Evolutionary conservation across 1,140 invertebrate species (phyloP), one percentile per base, ranked within the genome.

Genomic region (Helicoverpa armigera): DNA sequence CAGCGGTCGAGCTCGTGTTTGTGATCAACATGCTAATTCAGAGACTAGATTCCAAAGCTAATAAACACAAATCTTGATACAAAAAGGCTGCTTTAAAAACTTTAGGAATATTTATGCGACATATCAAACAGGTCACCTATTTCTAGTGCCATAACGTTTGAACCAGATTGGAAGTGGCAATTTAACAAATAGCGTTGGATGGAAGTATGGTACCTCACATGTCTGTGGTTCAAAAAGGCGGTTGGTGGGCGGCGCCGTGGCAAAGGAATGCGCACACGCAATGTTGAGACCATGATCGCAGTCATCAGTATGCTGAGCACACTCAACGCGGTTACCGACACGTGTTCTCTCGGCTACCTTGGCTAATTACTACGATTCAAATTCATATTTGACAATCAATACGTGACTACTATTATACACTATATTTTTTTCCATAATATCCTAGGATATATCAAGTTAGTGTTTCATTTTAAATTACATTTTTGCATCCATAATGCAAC

Each of bases 221-320:
- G 50, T 69, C 60, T 18, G 16, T 74, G 60, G 54, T 81, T 76
- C 31, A 58, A 81, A 83, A 84, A 78, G 83, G 79, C 83, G 79
- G 81, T 85, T 85, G 79, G 82, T 81, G 83, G 85, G 86, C 86
- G 89, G 86, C 86, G 88, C 86, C n/a, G 80, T 54, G 79, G 63
- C 83, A 31, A 61, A 78, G 93, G 93, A 94, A 94, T 94, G 91
- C 87, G 88, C 86, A 87, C 89, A 88, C 75, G 85, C 88, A 88
- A 85, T 81, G 87, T 87, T 85, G 81, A 80, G 74, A 86, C 56
- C 85, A 83, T 79, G 51, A 79, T 58, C 63, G 53, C 76, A 69
- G 76, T 86, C 88, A 93, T 94, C 89, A 91, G 90, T 92, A 94
- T 94, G 88, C 92, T 65, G 79, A 83, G 65, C 93, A 89, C 89